A percentile compares a stretch with the other conserved stretches of the same genome.
phyloP scores from a whole-genome alignment of 2,888 invertebrate genomes.

The Aphodius sticticus region DNA sequence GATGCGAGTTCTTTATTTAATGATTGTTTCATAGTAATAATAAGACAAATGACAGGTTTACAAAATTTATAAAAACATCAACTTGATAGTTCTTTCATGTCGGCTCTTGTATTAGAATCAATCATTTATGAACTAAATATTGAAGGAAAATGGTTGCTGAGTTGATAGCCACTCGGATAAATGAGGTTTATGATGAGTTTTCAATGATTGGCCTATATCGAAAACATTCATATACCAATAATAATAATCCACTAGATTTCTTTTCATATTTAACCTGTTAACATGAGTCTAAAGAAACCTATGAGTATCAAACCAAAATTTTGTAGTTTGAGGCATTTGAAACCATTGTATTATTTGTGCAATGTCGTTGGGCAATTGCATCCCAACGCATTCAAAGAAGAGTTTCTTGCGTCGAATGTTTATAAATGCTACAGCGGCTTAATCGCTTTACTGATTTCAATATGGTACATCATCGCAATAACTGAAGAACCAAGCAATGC shows the following conservation, averaged over 20 bases:
- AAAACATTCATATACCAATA: not conserved
- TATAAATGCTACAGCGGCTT: conserved; percentile 24
- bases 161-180: not conserved
- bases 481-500: not conserved
- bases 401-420: conserved; percentile 11
- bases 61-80: not conserved
- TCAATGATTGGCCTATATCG: not conserved
- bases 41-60: too few species aligned
- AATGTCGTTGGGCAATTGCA: conserved; percentile 27
- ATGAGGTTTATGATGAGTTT: not conserved
- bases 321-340: conserved; percentile 20
- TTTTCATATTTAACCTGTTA: too few species aligned
- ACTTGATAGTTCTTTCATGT: not conserved
- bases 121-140: not conserved
- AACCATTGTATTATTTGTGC: conserved; percentile 23
- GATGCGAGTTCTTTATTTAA: too few species aligned
- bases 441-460: conserved; percentile 7
- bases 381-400: conserved; percentile 13
- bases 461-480: not conserved
- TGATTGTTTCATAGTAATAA: too few species aligned
- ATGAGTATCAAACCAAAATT: conserved; percentile 12
- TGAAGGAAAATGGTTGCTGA: not conserved
- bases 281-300: too few species aligned
- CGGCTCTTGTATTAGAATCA: not conserved
- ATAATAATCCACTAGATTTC: too few species aligned